phyloP scores from a whole-genome alignment of 2,113 vertebrate species.

The Macquaria australasica region DNA sequence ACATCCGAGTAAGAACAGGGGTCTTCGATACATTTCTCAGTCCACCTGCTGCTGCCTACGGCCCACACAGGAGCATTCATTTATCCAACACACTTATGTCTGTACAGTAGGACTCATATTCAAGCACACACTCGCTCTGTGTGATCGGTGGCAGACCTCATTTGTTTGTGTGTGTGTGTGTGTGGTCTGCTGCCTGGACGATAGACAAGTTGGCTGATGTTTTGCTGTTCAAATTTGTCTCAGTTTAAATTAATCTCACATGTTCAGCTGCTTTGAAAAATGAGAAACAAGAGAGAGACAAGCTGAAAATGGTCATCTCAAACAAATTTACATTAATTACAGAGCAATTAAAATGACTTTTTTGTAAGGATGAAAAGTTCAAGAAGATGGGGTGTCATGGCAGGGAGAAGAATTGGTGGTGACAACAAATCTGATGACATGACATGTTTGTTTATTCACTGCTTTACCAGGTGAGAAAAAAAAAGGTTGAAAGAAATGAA shows the following conservation, averaged over 20 bases:
- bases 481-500: slow-evolving; percentile 5
- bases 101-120: slow-evolving; percentile 39
- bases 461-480: slow-evolving; percentile 8
- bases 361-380: background rate
- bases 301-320: background rate
- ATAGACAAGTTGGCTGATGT: slow-evolving; percentile 17
- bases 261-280: slow-evolving; percentile 34
- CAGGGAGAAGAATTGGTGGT: background rate
- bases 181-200: slow-evolving; percentile 25
- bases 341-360: background rate
- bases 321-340: slow-evolving; percentile 39
- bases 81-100: slow-evolving; percentile 37
- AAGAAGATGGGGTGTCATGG: background rate
- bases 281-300: background rate
- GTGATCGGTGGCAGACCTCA: slow-evolving; percentile 20
- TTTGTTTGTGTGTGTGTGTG: background rate
- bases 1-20: slow-evolving; percentile 63
- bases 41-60: slow-evolving; percentile 58
- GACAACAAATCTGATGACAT: background rate
- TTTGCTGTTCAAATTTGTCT: slow-evolving; percentile 41
- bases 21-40: slow-evolving; percentile 53
- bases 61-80: slow-evolving; percentile 35
- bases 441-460: slow-evolving; percentile 23
- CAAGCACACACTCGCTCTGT: slow-evolving; percentile 29
- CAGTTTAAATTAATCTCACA: slow-evolving; percentile 36